phyloP scores from a whole-genome alignment of 35 echinoderm and acorn worm genomes.

The Eucidaris tribuloides region DNA sequence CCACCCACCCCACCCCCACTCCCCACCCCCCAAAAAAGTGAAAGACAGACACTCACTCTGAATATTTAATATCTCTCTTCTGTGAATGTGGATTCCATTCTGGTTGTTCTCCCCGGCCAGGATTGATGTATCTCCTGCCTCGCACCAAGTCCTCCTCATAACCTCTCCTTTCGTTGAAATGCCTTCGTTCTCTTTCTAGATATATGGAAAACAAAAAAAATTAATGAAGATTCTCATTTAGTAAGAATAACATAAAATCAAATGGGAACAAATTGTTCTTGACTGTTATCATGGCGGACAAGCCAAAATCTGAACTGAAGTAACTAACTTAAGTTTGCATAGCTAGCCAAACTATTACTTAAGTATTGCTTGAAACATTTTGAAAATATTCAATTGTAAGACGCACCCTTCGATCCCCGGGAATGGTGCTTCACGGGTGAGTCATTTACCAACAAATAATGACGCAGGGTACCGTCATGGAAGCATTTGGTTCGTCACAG shows the following conservation, averaged over 20 bases:
- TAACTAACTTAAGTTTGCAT: neutral
- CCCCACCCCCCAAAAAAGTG: neutral
- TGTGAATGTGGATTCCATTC: constrained; percentile 78
- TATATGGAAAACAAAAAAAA: too few relatives aligned
- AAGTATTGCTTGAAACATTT: neutral
- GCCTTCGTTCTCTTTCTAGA: constrained; percentile 78
- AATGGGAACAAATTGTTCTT: neutral
- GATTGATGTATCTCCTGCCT: constrained; percentile 71
- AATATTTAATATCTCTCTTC: constrained; percentile 56
- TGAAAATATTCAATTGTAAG: neutral
- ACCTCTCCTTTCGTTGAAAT: constrained; percentile 63
- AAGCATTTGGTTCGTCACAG: too few relatives aligned
- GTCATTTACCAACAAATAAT: too few relatives aligned
- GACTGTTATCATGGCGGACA: neutral
- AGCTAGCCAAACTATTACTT: neutral
- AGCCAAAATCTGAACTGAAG: neutral
- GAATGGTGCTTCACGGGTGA: too few relatives aligned
- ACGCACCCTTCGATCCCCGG: too few relatives aligned
- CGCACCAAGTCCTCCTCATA: constrained; percentile 28
- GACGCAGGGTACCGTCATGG: too few relatives aligned
- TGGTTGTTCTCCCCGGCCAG: constrained; percentile 78
- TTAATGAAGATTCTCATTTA: too few relatives aligned
- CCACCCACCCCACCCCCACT: too few relatives aligned
- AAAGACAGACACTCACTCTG: constrained; percentile 55
- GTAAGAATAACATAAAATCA: neutral